Evolutionary conservation across 92 coral and sea anemone genomes (phyloP).

Genomic region (Epizoanthus rinbou): DNA sequence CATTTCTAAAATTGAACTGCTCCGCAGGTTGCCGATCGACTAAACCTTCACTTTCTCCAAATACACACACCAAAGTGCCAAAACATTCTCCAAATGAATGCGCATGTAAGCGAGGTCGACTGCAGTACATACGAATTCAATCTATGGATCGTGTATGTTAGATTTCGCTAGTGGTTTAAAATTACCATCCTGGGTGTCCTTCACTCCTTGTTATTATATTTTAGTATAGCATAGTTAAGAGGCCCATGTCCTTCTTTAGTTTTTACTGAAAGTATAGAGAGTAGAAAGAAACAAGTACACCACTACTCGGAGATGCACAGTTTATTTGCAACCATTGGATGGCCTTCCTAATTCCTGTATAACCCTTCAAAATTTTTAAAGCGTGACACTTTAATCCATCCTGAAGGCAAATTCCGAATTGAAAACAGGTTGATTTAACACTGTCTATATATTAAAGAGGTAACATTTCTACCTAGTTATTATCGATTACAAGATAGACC

Average conservation of each 20-base stretch:
- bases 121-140: background rate
- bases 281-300: slow-evolving; percentile 5
- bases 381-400: slow-evolving; percentile 45
- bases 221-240: background rate
- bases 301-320: background rate
- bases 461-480: slow-evolving; percentile 30
- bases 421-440: slow-evolving; percentile 41
- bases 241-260: background rate
- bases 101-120: slow-evolving; percentile 36
- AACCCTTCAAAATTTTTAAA: slow-evolving; percentile 11
- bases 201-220: slow-evolving; percentile 10
- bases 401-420: slow-evolving; percentile 36
- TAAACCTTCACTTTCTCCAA: background rate
- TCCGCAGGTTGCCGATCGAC: background rate
- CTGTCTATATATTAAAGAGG: slow-evolving; percentile 15
- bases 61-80: slow-evolving; percentile 4
- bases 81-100: background rate
- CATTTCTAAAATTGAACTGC: slow-evolving; percentile 23
- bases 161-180: slow-evolving; percentile 56
- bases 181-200: slow-evolving; percentile 77
- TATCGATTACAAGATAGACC: slow-evolving; percentile 29
- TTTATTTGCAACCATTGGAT: slow-evolving; percentile 13
- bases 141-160: background rate
- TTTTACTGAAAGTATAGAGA: background rate
- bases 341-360: background rate